A percentile compares a stretch with the other conserved stretches of the same genome.
Evolutionary conservation across 2,113 vertebrate genomes (phyloP).

Genomic region (Pluvialis apricaria): DNA sequence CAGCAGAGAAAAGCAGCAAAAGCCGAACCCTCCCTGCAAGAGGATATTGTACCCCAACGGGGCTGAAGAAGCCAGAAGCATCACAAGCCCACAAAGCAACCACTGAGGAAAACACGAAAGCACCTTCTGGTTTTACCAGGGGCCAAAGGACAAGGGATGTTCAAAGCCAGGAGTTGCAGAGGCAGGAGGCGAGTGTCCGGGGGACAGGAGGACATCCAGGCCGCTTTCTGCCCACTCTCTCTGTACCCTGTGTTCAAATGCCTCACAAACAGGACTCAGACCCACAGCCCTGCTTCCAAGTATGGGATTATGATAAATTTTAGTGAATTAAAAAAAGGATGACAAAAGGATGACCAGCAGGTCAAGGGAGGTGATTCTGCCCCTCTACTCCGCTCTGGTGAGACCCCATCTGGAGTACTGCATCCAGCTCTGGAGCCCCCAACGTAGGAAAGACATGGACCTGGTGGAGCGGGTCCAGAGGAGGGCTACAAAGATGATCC

Average conservation of each 20-base stretch:
- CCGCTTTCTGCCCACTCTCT: neutral
- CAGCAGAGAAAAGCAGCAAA: neutral
- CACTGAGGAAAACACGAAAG: neutral
- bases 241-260: neutral
- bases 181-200: neutral
- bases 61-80: neutral
- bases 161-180: neutral
- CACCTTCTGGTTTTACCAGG: neutral
- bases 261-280: neutral
- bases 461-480: no score
- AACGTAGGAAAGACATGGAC: no score
- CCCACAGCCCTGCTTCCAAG: neutral
- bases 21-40: neutral
- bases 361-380: no score
- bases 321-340: neutral
- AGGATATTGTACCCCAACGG: fast-evolving
- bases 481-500: no score
- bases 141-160: neutral
- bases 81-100: neutral
- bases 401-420: no score
- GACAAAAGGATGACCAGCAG: no score
- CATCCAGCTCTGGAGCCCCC: no score
- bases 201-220: neutral
- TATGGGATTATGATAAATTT: neutral
- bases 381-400: no score